Percentiles rank a stretch among this genome's conserved stretches.
phyloP scores from a whole-genome alignment of 2,113 vertebrate species.

The Tympanuchus pallidicinctus region DNA sequence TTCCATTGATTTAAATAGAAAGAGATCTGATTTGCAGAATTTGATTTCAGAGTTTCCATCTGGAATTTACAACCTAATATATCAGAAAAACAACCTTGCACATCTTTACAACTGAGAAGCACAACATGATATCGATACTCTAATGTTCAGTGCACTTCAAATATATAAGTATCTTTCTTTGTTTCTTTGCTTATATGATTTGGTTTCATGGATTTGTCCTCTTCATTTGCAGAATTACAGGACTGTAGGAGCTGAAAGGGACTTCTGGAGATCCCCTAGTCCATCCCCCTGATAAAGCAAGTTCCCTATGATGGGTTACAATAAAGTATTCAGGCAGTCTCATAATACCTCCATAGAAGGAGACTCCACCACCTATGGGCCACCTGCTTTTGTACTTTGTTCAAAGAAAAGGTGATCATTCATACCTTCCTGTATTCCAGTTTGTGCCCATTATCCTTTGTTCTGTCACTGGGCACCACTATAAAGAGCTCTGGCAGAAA shows the following conservation, averaged over 20 bases:
- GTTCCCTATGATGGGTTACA: background rate
- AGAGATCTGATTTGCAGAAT: background rate
- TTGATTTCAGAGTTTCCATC: background rate
- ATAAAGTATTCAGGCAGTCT: background rate
- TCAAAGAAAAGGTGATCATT: background rate
- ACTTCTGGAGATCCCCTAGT: background rate
- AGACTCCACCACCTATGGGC: background rate
- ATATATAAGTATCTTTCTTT: background rate
- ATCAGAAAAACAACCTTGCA: background rate
- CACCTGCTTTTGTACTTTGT: background rate
- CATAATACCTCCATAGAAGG: background rate
- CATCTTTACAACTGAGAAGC: background rate
- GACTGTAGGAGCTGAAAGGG: background rate
- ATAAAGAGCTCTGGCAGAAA: background rate
- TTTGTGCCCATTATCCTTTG: background rate
- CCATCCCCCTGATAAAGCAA: background rate
- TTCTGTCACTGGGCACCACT: background rate
- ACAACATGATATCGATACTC: background rate
- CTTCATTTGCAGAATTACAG: background rate
- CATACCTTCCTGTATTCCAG: background rate
- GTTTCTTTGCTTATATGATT: background rate
- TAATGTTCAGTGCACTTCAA: background rate
- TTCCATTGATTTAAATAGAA: background rate
- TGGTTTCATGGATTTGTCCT: background rate
- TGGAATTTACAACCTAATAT: background rate